These are phyloP conservation scores for Eustalomyia histrio DNA, from an alignment of 2,888 invertebrate species.

Conservation along the genomic window DNA sequence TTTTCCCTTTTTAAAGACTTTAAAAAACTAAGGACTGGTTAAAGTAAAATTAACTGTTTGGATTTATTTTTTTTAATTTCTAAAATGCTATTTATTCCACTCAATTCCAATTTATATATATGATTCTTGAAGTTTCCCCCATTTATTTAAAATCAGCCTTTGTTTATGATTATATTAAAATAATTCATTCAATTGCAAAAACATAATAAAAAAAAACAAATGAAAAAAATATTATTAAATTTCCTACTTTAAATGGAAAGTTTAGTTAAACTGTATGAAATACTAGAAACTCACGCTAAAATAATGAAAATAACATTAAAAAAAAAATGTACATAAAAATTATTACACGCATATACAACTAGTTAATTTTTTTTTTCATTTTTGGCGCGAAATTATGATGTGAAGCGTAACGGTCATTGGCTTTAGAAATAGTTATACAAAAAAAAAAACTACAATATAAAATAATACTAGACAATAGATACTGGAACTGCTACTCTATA, in stretches of 20 bases:
- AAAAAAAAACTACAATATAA: neutral
- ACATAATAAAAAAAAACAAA: neutral
- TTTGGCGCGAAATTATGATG: constrained; percentile 61
- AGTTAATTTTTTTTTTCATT: constrained; percentile 49
- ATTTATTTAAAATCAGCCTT: constrained; percentile 8
- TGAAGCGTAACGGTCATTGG: constrained; percentile 65
- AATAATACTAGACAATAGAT: constrained; percentile 12
- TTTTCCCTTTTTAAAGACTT: no score
- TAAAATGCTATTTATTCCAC: no score
- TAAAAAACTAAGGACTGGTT: no score
- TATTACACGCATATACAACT: constrained; percentile 56
- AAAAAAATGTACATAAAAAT: constrained; percentile 18
- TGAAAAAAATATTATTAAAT: constrained; percentile 21
- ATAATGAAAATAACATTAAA: constrained; percentile 40
- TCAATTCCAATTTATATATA: no score
- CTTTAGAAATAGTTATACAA: constrained; percentile 43
- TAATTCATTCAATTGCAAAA: constrained; percentile 35
- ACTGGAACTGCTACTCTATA: constrained; percentile 20
- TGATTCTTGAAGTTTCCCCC: no score
- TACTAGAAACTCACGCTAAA: constrained; percentile 45
- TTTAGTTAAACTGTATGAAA: constrained; percentile 38
- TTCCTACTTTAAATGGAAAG: constrained; percentile 62
- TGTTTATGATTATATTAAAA: neutral
- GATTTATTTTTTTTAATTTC: no score
- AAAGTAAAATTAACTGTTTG: no score